These are phyloP conservation scores for Diadema setosum DNA, from an alignment of 35 echinoderm and acorn worm genomes.

Conservation along the genomic window DNA sequence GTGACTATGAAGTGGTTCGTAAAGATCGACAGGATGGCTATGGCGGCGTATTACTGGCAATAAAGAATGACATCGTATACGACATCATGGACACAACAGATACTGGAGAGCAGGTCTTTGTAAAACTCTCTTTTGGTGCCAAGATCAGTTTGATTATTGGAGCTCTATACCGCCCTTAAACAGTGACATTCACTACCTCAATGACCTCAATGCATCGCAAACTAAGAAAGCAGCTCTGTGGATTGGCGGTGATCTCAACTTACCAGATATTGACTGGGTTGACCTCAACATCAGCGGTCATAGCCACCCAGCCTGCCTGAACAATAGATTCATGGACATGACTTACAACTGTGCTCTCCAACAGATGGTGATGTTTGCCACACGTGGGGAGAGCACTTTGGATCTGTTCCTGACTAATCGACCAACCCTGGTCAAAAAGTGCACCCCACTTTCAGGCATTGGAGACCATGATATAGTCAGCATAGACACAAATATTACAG, in stretches of 20 bases:
- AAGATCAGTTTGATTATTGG: too few species aligned
- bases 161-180: too few species aligned
- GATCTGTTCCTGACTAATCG: constrained; percentile 37
- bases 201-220: too few species aligned
- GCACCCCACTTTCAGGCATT: constrained; percentile 20
- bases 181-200: too few species aligned
- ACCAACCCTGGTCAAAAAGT: constrained; percentile 12
- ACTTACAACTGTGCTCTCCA: background rate
- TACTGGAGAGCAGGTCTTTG: too few species aligned
- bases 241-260: background rate
- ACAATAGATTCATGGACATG: background rate
- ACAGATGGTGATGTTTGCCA: background rate
- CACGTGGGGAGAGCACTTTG: background rate
- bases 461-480: constrained; percentile 30
- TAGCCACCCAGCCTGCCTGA: background rate
- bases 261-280: constrained; percentile 1
- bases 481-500: constrained; percentile 12
- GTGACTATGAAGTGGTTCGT: background rate
- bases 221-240: background rate
- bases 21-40: background rate
- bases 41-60: background rate
- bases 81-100: too few species aligned
- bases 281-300: background rate
- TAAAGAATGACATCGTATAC: too few species aligned
- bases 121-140: too few species aligned